Base-by-base conservation (phyloP, 2,888 invertebrate genomes). In the Nowickia ferox region DNA sequence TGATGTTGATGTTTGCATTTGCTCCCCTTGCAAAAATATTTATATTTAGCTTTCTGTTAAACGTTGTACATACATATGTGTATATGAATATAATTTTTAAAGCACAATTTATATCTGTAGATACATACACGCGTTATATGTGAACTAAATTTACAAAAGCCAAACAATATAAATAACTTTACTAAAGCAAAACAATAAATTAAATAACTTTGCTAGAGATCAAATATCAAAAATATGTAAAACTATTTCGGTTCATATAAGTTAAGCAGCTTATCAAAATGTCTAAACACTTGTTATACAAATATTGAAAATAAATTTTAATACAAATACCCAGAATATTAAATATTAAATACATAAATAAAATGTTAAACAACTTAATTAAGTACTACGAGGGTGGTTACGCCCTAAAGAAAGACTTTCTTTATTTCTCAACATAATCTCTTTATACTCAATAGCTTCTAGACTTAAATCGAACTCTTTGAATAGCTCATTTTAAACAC, bases 141-240 rank as follows among this genome's bases (percentile, higher is more conserved):
- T 46, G 22, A 42, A 55, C 9, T 30, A 42, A 78, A 69, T 78
- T 72, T 40, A 19, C n/a, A 53, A 17, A 30, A 66, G 30, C 30
- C 30, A 30, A 30, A 30, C 30, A 30, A 30, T 30, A 30, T 30
- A 30, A 30, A 30, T 30, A 30, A 30, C 30, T 30, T 46, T 44
- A 13, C 15, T n/a, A 55, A 55, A 63, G 65, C 9, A 44, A 13
- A 71, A 78, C 53, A 63, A 59, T 57, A 74, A 81, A 51, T 59
- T 59, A 74, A 59, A 59, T 51, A 77, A 71, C 48, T 71, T 46
- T 55, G 59, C 30, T 65, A 71, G 44, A 77, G 71, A 83, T 77
- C 71, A 72, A 72, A 72, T 76, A 71, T 51, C 57, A 44, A 65
- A 81, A 74, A 55, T 30, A 46, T 78, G 17, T 76, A 17, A 59